Evolutionary conservation across 2,888 invertebrate species (phyloP), one percentile per base, ranked within the genome.

Genomic region (Acrobasis repandana): DNA sequence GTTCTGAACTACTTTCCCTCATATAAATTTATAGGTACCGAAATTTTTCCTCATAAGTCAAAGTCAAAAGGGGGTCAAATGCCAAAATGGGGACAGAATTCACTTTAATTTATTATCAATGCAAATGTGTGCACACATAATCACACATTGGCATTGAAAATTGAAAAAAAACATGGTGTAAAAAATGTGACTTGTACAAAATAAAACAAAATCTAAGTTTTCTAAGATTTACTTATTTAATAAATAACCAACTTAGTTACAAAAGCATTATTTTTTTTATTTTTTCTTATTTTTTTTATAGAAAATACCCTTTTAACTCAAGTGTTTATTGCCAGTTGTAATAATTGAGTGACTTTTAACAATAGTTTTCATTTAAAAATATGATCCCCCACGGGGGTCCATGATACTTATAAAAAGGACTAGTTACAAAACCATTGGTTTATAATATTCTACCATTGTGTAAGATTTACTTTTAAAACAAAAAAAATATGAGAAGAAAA

Each of bases 171-270:
- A 20, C 2, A 3, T 20, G 28, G 11, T 10, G 14, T 50, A 38
- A 11, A 43, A 10, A 4, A 43, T 43, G 43, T 43, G 43, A 28
- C 28, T 28, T 28, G 28, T 28, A 28, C 28, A 28, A 74, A 85
- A 82, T 79, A 82, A 85, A 83, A 85, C 71, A 76, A 68, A 63
- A 60, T 63, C 58, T 56, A 70, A 79, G 76, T 80, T 88, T 85
- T 79, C 78, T 80, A 89, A 88, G 85, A 84, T 88, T 89, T 86
- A 86, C 85, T 88, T 89, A 88, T 80, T 78, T 83, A 90, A 89
- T 90, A 91, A 90, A 90, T 90, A 90, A 90, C 86, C 85, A 83
- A 83, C 85, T 79, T 88, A 88, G 80, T 85, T 88, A 90, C 83
- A 90, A 90, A 88, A 89, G 86, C 85, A 77, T 80, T 72, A 76